Evolutionary conservation across 2,888 invertebrate genomes (phyloP).

Genomic region (Eilema griseolum): DNA sequence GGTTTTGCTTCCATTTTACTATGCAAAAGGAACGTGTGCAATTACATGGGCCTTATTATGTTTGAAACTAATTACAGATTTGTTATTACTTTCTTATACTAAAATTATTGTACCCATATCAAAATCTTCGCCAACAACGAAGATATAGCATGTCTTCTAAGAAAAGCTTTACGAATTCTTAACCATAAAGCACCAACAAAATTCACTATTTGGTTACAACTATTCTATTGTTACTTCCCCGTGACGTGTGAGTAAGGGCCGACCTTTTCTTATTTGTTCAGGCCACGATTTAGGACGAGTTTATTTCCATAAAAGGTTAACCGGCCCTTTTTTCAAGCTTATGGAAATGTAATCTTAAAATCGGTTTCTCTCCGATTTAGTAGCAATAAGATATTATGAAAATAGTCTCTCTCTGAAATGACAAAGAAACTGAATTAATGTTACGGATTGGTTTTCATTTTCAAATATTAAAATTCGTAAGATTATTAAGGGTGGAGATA

Average conservation of each 20-base stretch:
- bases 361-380: slow-evolving; percentile 47
- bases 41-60: no score
- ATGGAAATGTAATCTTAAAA: slow-evolving; percentile 54
- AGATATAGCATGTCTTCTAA: neutral
- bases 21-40: no score
- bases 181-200: slow-evolving; percentile 18
- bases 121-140: neutral
- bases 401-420: slow-evolving; percentile 25
- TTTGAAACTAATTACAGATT: no score
- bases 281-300: slow-evolving; percentile 57
- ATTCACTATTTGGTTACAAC: slow-evolving; percentile 20
- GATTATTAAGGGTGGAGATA: slow-evolving; percentile 3
- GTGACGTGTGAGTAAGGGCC: slow-evolving; percentile 32
- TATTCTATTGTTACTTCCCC: slow-evolving; percentile 20
- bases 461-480: neutral
- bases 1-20: no score
- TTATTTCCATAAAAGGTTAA: slow-evolving; percentile 65
- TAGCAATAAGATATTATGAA: slow-evolving; percentile 48
- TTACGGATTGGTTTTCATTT: slow-evolving; percentile 11
- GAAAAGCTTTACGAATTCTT: slow-evolving; percentile 14
- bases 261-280: slow-evolving; percentile 62
- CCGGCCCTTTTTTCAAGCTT: slow-evolving; percentile 48
- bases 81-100: no score
- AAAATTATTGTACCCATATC: no score
- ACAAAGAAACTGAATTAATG: slow-evolving; percentile 20